Evolutionary conservation across 2,113 vertebrate species (phyloP).

Genomic region (Thalassarche chlororhynchos): DNA sequence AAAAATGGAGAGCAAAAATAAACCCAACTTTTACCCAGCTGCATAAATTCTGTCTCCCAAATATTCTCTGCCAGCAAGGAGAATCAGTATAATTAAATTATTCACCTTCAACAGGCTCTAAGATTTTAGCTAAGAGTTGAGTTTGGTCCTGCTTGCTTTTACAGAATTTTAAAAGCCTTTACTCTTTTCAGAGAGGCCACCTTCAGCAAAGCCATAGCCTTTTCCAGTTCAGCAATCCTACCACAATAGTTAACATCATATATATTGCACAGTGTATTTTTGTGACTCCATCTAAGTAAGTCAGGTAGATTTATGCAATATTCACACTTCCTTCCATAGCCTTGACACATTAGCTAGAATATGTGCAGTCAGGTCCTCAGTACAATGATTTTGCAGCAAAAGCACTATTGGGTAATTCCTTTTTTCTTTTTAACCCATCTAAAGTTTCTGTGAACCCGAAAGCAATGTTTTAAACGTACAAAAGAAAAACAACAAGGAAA

Average conservation of each 20-base stretch:
- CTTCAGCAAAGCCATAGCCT: neutral
- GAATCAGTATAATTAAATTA: constrained; percentile 7
- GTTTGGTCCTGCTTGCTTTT: neutral
- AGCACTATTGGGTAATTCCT: neutral
- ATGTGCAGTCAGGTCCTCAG: neutral
- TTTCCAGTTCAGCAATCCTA: neutral
- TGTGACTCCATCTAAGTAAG: neutral
- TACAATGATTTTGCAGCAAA: neutral
- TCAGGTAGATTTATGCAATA: neutral
- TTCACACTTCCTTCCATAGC: neutral
- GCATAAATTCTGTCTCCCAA: constrained; percentile 7
- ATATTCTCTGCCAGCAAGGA: constrained; percentile 1
- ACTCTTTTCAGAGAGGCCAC: neutral
- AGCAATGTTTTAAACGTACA: neutral
- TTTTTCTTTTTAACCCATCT: neutral
- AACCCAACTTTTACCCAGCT: constrained; percentile 39
- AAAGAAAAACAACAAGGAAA: neutral
- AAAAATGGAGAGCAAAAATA: constrained; percentile 42
- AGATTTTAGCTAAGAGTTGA: neutral
- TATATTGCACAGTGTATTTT: neutral
- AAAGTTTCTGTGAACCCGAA: neutral
- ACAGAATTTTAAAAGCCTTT: neutral
- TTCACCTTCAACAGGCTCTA: neutral
- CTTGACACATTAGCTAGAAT: neutral
- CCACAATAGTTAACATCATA: neutral